These are phyloP conservation scores for Habropoda laboriosa DNA, from an alignment of 1,140 invertebrate species.

Conservation along the genomic window DNA sequence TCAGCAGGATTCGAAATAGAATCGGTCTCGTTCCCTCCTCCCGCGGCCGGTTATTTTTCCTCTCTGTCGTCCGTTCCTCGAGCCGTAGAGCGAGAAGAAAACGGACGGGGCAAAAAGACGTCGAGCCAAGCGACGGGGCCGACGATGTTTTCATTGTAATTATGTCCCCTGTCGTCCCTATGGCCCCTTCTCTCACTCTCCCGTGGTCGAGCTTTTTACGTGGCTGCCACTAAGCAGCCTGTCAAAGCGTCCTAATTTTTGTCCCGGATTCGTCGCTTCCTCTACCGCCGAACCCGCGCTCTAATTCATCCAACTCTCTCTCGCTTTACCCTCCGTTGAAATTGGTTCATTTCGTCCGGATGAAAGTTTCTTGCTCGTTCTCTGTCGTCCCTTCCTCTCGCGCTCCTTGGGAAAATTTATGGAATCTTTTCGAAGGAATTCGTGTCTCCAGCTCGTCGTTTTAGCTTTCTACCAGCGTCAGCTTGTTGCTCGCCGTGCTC, in stretches of 20 bases:
- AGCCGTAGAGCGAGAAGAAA: slow-evolving; percentile 47
- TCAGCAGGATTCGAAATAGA: slow-evolving; percentile 81
- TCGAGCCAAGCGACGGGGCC: slow-evolving; percentile 67
- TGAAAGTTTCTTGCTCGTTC: background rate
- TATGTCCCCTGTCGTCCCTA: slow-evolving; percentile 60
- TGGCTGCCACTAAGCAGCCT: slow-evolving; percentile 58
- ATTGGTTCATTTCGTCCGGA: background rate
- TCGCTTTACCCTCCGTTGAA: background rate
- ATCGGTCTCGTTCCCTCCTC: slow-evolving; percentile 60
- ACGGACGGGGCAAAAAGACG: slow-evolving; percentile 64
- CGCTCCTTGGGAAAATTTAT: background rate
- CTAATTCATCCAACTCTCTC: background rate
- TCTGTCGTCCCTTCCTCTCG: background rate
- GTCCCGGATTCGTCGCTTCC: slow-evolving; percentile 6
- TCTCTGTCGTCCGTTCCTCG: slow-evolving; percentile 49
- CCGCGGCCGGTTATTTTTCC: slow-evolving; percentile 17
- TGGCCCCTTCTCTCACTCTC: no score
- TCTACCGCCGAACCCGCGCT: background rate
- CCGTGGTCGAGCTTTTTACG: slow-evolving; percentile 46
- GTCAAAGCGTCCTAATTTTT: slow-evolving; percentile 64
- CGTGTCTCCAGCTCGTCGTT: background rate
- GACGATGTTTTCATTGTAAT: slow-evolving; percentile 80
- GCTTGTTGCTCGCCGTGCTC: no score
- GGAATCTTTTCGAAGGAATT: background rate
- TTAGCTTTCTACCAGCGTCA: background rate